Evolutionary conservation across 2,113 vertebrate genomes (phyloP).

Genomic region (Melozone crissalis): DNA sequence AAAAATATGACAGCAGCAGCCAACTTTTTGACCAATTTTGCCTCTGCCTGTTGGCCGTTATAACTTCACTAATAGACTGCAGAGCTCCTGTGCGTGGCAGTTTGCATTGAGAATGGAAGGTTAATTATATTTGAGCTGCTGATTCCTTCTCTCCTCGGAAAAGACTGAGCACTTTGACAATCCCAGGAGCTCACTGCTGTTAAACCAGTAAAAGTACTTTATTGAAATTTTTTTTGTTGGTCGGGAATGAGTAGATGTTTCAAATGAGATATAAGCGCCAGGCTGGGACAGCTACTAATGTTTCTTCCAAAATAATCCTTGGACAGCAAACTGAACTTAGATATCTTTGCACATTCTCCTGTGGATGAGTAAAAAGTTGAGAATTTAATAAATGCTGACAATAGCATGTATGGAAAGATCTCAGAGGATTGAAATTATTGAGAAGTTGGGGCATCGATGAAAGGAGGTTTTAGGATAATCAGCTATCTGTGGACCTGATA

Average conservation of each 20-base stretch:
- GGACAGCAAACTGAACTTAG: conserved; percentile 65
- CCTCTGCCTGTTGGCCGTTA: conserved; percentile 84
- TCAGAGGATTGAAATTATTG: not conserved
- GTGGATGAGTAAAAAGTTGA: conserved; percentile 56
- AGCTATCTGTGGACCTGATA: conserved; percentile 24
- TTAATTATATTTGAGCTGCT: conserved; percentile 95
- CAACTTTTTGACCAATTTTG: conserved; percentile 85
- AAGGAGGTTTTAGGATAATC: conserved; percentile 33
- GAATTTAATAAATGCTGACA: conserved; percentile 59
- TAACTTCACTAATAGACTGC: conserved; percentile 82
- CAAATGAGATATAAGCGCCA: conserved; percentile 77
- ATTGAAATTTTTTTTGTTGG: conserved; percentile 88
- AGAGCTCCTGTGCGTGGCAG: conserved; percentile 80
- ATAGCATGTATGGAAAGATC: conserved; percentile 43
- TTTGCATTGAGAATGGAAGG: conserved; percentile 91
- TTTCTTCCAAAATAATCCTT: conserved; percentile 74
- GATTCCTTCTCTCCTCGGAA: conserved; percentile 83
- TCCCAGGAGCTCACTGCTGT: conserved; percentile 79
- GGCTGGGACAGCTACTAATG: conserved; percentile 73
- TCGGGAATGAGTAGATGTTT: conserved; percentile 85
- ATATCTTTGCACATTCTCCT: conserved; percentile 59
- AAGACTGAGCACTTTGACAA: conserved; percentile 82
- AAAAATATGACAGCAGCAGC: conserved; percentile 84
- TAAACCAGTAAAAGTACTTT: conserved; percentile 83
- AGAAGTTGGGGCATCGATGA: not conserved